phyloP scores from a whole-genome alignment of 2,888 invertebrate genomes.

The Strigamia crassipes region DNA sequence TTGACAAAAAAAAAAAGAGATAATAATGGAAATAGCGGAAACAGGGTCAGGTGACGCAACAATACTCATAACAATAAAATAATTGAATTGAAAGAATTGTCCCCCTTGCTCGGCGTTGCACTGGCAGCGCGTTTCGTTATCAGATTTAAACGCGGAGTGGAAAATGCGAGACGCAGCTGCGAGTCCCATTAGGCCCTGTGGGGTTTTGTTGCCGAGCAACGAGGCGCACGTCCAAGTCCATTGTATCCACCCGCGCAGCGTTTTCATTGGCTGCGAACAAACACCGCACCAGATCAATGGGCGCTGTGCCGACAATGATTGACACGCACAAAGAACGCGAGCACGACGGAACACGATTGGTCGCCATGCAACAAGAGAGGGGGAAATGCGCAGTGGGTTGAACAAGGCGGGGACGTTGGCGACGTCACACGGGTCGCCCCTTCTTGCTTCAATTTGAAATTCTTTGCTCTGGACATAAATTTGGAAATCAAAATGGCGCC shows the following conservation, averaged over 20 bases:
- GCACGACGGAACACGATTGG: constrained; percentile 12
- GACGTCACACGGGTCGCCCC: constrained; percentile 1
- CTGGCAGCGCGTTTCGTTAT: not conserved
- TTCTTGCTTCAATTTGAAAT: not conserved
- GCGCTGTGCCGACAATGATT: constrained; percentile 22
- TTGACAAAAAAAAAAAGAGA: not conserved
- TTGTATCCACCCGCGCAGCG: constrained; percentile 17
- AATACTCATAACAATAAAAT: not conserved
- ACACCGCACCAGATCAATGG: constrained; percentile 13
- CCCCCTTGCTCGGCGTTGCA: not conserved
- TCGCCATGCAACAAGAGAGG: constrained; percentile 23
- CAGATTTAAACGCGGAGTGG: constrained; percentile 14
- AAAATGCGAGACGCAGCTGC: constrained; percentile 30
- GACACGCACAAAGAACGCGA: constrained; percentile 19
- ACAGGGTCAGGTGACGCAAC: not conserved
- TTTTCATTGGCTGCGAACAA: constrained; percentile 23
- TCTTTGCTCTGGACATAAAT: not conserved
- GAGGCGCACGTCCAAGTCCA: constrained; percentile 30
- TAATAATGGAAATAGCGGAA: not conserved
- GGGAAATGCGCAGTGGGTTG: not conserved
- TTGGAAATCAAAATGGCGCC: not conserved
- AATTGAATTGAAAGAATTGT: not conserved
- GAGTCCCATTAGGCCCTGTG: constrained; percentile 30
- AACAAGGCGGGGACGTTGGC: not conserved
- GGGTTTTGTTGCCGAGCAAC: constrained; percentile 27